A percentile compares a stretch with the other conserved stretches of the same genome.
phyloP scores from a whole-genome alignment of 1,140 invertebrate species.

The Holotrichia oblita region DNA sequence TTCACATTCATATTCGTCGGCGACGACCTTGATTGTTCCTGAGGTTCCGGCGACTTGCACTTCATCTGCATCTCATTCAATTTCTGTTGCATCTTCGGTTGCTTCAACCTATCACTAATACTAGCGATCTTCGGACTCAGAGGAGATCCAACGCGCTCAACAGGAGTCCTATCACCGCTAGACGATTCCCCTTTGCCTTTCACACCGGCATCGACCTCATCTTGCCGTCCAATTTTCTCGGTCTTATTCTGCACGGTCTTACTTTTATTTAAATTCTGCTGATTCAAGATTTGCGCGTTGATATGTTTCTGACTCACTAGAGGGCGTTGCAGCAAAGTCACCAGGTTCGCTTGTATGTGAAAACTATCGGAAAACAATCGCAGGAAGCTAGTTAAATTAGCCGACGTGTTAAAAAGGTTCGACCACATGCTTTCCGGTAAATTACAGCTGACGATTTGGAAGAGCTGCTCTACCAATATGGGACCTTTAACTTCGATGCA shows the following conservation, averaged over 20 bases:
- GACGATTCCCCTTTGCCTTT: too few relatives aligned
- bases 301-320: conserved; percentile 62
- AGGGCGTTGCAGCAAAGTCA: conserved; percentile 78
- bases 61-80: conserved; percentile 48
- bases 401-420: conserved; percentile 85
- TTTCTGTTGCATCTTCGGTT: conserved; percentile 57
- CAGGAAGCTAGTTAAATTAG: conserved; percentile 86
- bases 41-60: conserved; percentile 52
- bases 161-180: conserved; percentile 25
- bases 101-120: conserved; percentile 58
- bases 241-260: not conserved
- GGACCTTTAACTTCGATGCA: conserved; percentile 77
- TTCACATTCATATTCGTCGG: conserved; percentile 27
- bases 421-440: conserved; percentile 82
- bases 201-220: not conserved
- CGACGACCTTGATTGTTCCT: conserved; percentile 13
- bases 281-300: conserved; percentile 38
- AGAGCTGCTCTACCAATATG: conserved; percentile 85
- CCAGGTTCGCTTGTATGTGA: conserved; percentile 88
- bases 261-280: conserved; percentile 38
- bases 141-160: conserved; percentile 7
- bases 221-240: conserved; percentile 17
- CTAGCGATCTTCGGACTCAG: conserved; percentile 49
- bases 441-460: conserved; percentile 80
- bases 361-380: conserved; percentile 91